phyloP scores from a whole-genome alignment of 2,888 invertebrate genomes.

The Tetanocera ferruginea region DNA sequence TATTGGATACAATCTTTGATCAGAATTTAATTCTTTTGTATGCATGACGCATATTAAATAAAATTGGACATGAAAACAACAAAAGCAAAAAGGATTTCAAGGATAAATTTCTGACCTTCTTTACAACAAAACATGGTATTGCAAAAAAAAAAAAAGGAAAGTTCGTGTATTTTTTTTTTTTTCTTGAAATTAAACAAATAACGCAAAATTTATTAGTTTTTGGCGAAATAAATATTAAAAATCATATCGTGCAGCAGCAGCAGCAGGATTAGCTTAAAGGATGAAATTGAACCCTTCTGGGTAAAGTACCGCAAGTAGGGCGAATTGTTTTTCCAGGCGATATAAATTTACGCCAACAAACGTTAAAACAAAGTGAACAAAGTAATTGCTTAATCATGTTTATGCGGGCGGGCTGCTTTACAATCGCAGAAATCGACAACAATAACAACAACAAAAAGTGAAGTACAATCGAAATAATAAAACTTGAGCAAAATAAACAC shows the following conservation, averaged over 20 bases:
- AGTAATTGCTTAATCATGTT: constrained; percentile 7
- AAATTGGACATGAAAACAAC: not conserved
- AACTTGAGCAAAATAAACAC: not conserved
- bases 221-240: too few relatives aligned
- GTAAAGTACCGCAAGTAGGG: too few relatives aligned
- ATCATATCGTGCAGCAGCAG: too few relatives aligned
- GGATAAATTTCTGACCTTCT: not conserved
- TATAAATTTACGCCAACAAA: too few relatives aligned
- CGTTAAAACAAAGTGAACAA: not conserved
- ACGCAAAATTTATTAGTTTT: too few relatives aligned
- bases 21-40: constrained; percentile 10
- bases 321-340: too few relatives aligned
- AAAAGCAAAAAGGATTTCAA: not conserved
- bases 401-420: not conserved
- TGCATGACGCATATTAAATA: constrained; percentile 3
- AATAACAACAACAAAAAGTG: not conserved
- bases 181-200: not conserved
- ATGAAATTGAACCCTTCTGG: too few relatives aligned
- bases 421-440: not conserved
- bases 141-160: not conserved
- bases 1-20: constrained; percentile 7
- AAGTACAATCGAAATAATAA: not conserved
- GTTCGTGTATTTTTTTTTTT: not conserved
- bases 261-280: too few relatives aligned
- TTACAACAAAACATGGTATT: not conserved